Evolutionary conservation across 2,797 vertebrate genomes (phyloP).

Genomic region (Glyptemys insculpta): DNA sequence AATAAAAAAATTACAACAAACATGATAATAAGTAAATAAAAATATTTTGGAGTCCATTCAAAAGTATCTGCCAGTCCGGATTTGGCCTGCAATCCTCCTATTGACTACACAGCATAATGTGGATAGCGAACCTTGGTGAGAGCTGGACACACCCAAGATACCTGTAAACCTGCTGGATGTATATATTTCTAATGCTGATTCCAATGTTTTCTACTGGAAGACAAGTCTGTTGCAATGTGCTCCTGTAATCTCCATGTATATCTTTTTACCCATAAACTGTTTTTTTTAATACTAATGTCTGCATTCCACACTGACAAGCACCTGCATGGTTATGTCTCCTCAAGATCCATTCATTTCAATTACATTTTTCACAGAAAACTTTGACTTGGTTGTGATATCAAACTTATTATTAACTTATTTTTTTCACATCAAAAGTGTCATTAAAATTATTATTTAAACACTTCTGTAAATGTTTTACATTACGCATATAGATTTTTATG

Average conservation of each 20-base stretch:
- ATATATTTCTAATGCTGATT: neutral
- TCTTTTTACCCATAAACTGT: neutral
- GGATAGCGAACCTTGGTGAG: neutral
- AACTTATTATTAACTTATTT: neutral
- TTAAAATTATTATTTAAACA: neutral
- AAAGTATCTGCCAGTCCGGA: too few relatives aligned
- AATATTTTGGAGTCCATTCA: too few relatives aligned
- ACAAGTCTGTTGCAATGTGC: neutral
- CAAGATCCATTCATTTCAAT: neutral
- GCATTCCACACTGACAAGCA: neutral
- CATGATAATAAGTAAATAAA: too few relatives aligned
- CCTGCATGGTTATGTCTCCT: neutral
- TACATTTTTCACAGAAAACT: neutral
- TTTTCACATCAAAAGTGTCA: neutral
- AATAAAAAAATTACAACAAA: too few relatives aligned
- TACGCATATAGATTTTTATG: neutral
- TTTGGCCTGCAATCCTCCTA: too few relatives aligned
- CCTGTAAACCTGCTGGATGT: neutral
- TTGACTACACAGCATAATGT: neutral
- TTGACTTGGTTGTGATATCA: neutral
- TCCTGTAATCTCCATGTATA: neutral
- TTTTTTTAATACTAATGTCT: neutral
- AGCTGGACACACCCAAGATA: neutral
- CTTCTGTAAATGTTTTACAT: neutral
- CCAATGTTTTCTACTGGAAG: conserved; percentile 4